Evolutionary conservation across 2,113 vertebrate species (phyloP), one percentile per base, ranked within the genome.

Genomic region (Tichodroma muraria): DNA sequence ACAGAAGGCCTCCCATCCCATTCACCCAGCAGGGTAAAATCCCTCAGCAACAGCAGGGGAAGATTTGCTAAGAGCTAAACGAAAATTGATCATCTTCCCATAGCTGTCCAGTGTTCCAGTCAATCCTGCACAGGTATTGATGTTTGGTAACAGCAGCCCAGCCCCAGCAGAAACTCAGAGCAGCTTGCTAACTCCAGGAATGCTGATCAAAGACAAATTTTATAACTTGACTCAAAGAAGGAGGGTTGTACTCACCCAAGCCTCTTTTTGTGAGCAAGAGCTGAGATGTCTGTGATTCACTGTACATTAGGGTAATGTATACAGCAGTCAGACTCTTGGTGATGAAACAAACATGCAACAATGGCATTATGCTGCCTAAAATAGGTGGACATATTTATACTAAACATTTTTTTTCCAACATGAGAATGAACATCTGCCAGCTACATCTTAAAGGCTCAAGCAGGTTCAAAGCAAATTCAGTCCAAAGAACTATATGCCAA

Each of bases 61-160:
- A 88, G 81, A 70, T 52, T 30, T 76, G 53, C 78, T 53, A 65
- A 81, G 56, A 77, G 57, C 45, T 82, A 92, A 96, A 90, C 24
- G 50, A 94, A 95, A 93, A 92, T 37, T 71, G 80, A 97, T 95
- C 80, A 35, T 70, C 72, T 83, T 83, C 71, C 80, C 87, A 87
- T 72, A 65, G 11, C 59, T 23, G 10, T 12, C 28, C 20, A 1
- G 50, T 19, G 4, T 13, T 40, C 65, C 90, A 80, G 91, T 95
- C 94, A 89, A 64, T 90, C 84, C 94, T 60, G 77, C 22, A 20
- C 72, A 57, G n/a, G 22, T 70, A 95, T 1, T 65, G 93, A 95
- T 49, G 19, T 52, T 79, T 22, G 15, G 42, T 38, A 80, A 88
- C 11, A 25, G 60, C 27, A 23, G 61, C 42, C 64, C 45, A 19